Conservation (phyloP, 2,113 vertebrate genomes). For the Podarcis muralis region DNA sequence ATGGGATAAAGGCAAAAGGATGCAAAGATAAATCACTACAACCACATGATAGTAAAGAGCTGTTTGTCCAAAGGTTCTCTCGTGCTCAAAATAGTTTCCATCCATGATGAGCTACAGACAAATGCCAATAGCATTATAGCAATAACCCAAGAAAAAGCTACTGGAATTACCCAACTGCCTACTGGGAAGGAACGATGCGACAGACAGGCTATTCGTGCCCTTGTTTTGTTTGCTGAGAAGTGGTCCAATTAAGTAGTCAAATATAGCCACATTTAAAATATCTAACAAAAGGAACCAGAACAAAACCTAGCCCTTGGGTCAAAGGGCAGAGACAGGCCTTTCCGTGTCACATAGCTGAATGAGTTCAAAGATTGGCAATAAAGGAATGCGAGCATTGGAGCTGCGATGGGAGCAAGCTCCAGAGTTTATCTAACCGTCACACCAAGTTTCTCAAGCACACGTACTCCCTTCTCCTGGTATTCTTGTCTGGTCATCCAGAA, state of each 20-base stretch:
- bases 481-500: slow-evolving; percentile 99
- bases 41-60: slow-evolving; percentile 64
- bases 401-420: slow-evolving; percentile 64
- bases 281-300: slow-evolving; percentile 77
- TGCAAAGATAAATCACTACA: slow-evolving; percentile 65
- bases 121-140: slow-evolving; percentile 73
- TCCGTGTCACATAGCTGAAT: slow-evolving; percentile 73
- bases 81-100: slow-evolving; percentile 76
- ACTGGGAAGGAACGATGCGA: slow-evolving; percentile 71
- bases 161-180: slow-evolving; percentile 70
- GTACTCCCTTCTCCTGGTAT: slow-evolving; percentile 96
- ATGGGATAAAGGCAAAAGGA: slow-evolving; percentile 59
- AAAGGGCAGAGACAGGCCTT: slow-evolving; percentile 74
- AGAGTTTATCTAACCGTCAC: slow-evolving; percentile 96
- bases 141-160: slow-evolving; percentile 71
- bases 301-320: slow-evolving; percentile 76
- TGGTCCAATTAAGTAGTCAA: slow-evolving; percentile 75
- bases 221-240: slow-evolving; percentile 70
- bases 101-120: slow-evolving; percentile 73
- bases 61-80: slow-evolving; percentile 60
- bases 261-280: slow-evolving; percentile 77
- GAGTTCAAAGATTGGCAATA: slow-evolving; percentile 81
- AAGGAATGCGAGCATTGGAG: slow-evolving; percentile 69
- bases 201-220: slow-evolving; percentile 69
- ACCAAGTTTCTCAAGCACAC: slow-evolving; percentile 96